Percentiles rank a stretch among this genome's conserved stretches.
These are phyloP conservation scores for Phylloscopus trochiloides DNA, from an alignment of 2,113 vertebrate species.

Conservation along the genomic window DNA sequence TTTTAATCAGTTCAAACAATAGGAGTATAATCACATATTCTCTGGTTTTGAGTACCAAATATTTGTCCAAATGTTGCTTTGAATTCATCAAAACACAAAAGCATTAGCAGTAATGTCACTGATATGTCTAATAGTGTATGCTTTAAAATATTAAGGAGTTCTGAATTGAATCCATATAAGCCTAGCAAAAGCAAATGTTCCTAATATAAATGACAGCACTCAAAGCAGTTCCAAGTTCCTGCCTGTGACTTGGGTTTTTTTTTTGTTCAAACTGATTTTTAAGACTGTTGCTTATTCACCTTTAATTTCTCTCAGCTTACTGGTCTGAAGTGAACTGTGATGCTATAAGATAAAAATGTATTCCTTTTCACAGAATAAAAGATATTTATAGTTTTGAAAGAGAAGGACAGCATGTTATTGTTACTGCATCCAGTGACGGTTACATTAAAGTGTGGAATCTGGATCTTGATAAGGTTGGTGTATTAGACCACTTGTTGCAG, in stretches of 20 bases:
- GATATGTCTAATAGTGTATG: background rate
- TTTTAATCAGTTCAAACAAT: background rate
- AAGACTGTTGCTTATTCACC: background rate
- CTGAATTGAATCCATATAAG: background rate
- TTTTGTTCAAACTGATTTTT: background rate
- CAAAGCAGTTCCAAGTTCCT: background rate
- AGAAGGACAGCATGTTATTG: constrained; percentile 79
- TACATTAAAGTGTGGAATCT: constrained; percentile 94
- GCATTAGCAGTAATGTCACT: background rate
- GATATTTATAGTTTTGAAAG: constrained; percentile 81
- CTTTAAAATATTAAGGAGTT: background rate
- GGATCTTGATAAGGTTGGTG: constrained; percentile 78
- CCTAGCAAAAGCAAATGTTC: background rate
- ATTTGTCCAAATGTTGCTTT: background rate
- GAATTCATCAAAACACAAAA: background rate
- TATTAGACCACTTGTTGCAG: background rate
- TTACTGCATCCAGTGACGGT: constrained; percentile 93
- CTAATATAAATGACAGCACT: background rate
- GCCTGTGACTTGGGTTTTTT: background rate
- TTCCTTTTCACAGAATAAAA: constrained; percentile 81
- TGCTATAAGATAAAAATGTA: background rate
- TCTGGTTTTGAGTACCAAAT: background rate
- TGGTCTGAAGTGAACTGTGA: background rate
- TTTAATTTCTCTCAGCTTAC: background rate
- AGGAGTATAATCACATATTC: background rate